Evolutionary conservation across 1,140 invertebrate species (phyloP), one percentile per base, ranked within the genome.

Genomic region (Orussus abietinus): DNA sequence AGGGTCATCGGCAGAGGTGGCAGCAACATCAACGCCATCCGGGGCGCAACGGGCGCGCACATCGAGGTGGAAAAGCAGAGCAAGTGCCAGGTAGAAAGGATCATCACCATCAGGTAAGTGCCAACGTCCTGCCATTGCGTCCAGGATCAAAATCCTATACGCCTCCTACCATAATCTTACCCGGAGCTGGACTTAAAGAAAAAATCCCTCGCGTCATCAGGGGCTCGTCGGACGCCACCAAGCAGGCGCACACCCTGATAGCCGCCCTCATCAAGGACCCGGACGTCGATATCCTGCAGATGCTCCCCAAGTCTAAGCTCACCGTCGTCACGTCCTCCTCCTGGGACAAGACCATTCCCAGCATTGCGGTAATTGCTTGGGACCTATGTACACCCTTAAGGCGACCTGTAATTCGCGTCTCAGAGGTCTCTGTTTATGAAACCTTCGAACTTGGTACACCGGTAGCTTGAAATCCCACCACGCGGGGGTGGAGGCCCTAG

Each of bases 1-100:
- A 78, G 93, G 45, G 93, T 97, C 1, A 97, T 98, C 63, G 95
- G 95, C 1, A 82, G 94, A 57, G 93, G 88, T 12, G 95, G 94
- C 13, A 92, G 87, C 70, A 96, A 97, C 74, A 97, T 98, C 51
- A 98, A 97, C 76, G 90, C 93, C 4, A 97, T 98, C 58, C 77
- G 95, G 45, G 86, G 88, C 45, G 86, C 90, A 14, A 96, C 93
- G 10, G 92, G 92, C 35, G 95, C 95, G 3, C 91, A 96, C 62
- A 97, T 98, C 59, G 95, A 98, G 74, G 91, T 98, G 2, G 95
- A 98, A 66, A 98, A 97, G 64, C 91, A 95, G 72, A 85, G 84
- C 60, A 96, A 96, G 77, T 89, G 88, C 7, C 89, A 92, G 72
- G 90, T 88, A 18, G 95, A 97, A 69, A 77, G 94, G 57, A 88